A percentile compares a stretch with the other conserved stretches of the same genome.
Evolutionary conservation across 2,797 vertebrate genomes (phyloP).

Genomic region (Aphelocoma californica): DNA sequence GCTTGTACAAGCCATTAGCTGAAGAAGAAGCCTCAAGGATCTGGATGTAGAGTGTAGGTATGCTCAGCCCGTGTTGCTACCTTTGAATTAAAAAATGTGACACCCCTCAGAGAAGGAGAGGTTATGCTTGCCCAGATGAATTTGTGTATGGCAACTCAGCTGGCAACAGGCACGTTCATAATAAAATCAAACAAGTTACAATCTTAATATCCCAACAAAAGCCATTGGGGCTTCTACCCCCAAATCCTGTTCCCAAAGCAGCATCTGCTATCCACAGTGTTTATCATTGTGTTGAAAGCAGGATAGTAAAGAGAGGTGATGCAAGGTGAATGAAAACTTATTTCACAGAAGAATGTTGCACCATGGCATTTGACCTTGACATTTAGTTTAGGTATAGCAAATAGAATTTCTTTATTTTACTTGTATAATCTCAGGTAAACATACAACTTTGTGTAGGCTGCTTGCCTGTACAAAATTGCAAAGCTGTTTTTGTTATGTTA

Average conservation of each 20-base stretch:
- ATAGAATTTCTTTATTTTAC: neutral
- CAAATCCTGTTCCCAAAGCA: neutral
- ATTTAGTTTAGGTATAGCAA: neutral
- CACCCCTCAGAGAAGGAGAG: neutral
- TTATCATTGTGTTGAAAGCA: neutral
- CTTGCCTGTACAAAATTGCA: neutral
- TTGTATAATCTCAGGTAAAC: neutral
- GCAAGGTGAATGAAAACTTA: neutral
- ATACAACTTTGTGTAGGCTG: neutral
- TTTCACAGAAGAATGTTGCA: neutral
- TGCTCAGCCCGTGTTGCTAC: neutral
- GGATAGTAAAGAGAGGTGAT: neutral
- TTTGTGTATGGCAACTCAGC: neutral
- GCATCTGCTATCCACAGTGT: neutral
- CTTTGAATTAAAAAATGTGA: neutral
- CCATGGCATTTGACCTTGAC: neutral
- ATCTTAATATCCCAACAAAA: neutral
- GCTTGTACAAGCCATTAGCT: neutral
- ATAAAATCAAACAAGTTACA: neutral
- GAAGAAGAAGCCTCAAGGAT: neutral
- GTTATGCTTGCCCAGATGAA: neutral
- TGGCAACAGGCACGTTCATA: neutral
- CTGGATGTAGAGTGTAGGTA: rapidly evolving
- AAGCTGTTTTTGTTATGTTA: neutral
- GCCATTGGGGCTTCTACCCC: neutral